Percentiles rank a stretch among this genome's conserved stretches.
These are phyloP conservation scores for Uromys caudimaculatus DNA, from an alignment of 2,797 vertebrate genomes.

Conservation along the genomic window DNA sequence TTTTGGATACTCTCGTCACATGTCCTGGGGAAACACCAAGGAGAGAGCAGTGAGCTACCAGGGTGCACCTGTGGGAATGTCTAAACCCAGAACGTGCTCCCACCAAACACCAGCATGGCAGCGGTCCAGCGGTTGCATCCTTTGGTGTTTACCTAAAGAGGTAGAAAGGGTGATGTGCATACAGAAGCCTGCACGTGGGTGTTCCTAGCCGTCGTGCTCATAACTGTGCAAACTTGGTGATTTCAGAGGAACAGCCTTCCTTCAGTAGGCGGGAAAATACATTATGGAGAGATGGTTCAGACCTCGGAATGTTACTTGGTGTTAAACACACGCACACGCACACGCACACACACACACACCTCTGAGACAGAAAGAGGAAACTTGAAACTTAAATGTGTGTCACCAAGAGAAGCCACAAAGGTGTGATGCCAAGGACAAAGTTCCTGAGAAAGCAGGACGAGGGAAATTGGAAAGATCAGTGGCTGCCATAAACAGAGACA, in stretches of 20 bases:
- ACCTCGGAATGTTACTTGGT: neutral
- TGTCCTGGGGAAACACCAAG: neutral
- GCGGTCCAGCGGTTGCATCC: accelerated
- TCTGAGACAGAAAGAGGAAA: neutral
- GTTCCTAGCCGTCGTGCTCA: neutral
- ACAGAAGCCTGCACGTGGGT: neutral
- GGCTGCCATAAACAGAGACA: neutral
- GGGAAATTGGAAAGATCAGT: neutral
- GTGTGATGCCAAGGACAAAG: neutral
- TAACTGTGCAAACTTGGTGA: neutral
- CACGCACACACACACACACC: too few relatives aligned
- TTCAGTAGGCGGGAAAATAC: neutral
- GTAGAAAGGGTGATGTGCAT: neutral
- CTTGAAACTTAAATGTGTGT: neutral
- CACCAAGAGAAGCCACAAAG: neutral
- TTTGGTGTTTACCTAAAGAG: neutral
- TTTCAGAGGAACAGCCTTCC: neutral
- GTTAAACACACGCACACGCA: too few relatives aligned
- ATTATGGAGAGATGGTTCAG: neutral
- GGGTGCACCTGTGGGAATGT: too few relatives aligned
- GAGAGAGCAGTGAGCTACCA: neutral
- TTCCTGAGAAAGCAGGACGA: neutral
- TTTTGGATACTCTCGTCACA: neutral
- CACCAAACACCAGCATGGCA: neutral
- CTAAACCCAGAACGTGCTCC: neutral